A percentile compares a stretch with the other conserved stretches of the same genome.
Conservation (phyloP, 2,797 vertebrate genomes). For the Bovichtus diacanthus region DNA sequence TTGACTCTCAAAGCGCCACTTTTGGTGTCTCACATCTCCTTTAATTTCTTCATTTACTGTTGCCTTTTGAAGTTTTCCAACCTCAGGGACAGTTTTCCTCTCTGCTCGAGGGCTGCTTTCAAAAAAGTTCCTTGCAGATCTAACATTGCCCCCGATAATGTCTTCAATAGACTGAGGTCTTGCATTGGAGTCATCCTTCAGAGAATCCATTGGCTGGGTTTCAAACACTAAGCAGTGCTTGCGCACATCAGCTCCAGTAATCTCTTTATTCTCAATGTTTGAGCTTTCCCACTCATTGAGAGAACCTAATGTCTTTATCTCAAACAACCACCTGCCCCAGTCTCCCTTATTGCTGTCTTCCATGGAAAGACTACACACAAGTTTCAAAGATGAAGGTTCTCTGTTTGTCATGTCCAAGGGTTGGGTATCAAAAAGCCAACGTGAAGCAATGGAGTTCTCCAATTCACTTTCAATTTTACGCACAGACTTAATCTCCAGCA, state of each 20-base stretch:
- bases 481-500: conserved; percentile 90
- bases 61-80: conserved; percentile 89
- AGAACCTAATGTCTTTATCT: conserved; percentile 89
- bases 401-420: conserved; percentile 85
- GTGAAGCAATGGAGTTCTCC: conserved; percentile 87
- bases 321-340: conserved; percentile 90
- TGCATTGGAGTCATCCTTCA: conserved; percentile 87
- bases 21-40: conserved; percentile 92
- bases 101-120: conserved; percentile 88
- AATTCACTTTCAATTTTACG: conserved; percentile 90
- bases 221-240: conserved; percentile 93
- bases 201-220: conserved; percentile 90
- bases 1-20: conserved; percentile 92
- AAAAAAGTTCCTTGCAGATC: conserved; percentile 90
- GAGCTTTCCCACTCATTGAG: conserved; percentile 85
- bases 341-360: conserved; percentile 87
- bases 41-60: conserved; percentile 86
- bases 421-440: conserved; percentile 90
- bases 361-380: conserved; percentile 89
- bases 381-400: conserved; percentile 84
- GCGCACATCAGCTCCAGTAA: conserved; percentile 89
- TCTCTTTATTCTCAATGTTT: conserved; percentile 82
- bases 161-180: conserved; percentile 82
- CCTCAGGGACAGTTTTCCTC: conserved; percentile 85
- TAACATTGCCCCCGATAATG: conserved; percentile 92